Evolutionary conservation across 2,113 vertebrate genomes (phyloP).

Genomic region (Cyanistes caeruleus): DNA sequence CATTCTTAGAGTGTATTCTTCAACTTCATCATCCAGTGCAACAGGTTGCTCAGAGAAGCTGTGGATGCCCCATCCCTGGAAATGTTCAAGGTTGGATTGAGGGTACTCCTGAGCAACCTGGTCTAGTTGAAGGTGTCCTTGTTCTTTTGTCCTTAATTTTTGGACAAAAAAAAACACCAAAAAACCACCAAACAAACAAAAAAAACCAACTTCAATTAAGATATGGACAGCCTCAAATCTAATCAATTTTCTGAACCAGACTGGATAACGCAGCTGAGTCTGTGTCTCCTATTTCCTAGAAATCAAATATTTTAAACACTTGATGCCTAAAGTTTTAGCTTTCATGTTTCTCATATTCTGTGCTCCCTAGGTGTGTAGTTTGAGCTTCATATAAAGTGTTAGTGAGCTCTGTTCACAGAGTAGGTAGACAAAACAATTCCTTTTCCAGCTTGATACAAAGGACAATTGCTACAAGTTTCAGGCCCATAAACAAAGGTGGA

Average conservation of each 20-base stretch:
- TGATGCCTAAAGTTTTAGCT: neutral
- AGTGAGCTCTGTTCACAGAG: too few species aligned
- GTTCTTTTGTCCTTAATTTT: neutral
- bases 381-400: too few species aligned
- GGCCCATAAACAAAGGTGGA: too few species aligned
- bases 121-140: neutral
- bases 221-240: fast-evolving
- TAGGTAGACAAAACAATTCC: too few species aligned
- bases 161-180: too few species aligned
- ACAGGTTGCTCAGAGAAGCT: neutral
- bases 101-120: neutral
- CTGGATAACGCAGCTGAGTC: neutral
- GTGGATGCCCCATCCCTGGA: neutral
- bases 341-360: too few species aligned
- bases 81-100: neutral
- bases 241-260: neutral
- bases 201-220: neutral
- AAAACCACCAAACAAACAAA: too few species aligned
- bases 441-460: too few species aligned
- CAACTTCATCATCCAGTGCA: neutral
- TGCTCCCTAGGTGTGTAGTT: too few species aligned
- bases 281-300: neutral
- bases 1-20: neutral
- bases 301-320: neutral
- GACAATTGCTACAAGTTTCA: too few species aligned